Percentiles rank a stretch among this genome's conserved stretches.
phyloP scores from a whole-genome alignment of 92 coral and sea anemone species.

The Zoanthus sansibaricus region DNA sequence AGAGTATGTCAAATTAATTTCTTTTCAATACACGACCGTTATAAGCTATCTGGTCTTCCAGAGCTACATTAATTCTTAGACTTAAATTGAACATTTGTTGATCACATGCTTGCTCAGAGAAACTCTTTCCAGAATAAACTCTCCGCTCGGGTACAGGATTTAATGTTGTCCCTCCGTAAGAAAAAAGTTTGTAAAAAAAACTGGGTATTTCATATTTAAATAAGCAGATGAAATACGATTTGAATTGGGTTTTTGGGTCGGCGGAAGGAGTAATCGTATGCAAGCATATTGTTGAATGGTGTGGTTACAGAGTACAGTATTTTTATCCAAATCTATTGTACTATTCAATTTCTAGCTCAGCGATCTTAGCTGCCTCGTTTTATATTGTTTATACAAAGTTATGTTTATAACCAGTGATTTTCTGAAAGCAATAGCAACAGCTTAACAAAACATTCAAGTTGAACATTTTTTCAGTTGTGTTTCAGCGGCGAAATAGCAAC shows the following conservation, averaged over 20 bases:
- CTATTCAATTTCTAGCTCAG: neutral
- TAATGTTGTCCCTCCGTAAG: neutral
- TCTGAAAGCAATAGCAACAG: neutral
- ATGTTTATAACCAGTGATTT: conserved; percentile 24
- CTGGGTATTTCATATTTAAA: neutral
- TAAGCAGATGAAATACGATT: neutral
- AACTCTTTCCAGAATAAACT: neutral
- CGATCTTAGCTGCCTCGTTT: conserved; percentile 1
- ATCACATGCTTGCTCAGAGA: neutral
- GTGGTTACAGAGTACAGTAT: neutral
- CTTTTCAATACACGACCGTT: conserved; percentile 2
- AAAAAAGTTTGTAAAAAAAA: neutral
- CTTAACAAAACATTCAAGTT: neutral
- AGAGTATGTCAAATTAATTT: neutral
- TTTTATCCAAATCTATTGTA: neutral
- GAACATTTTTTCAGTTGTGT: too few species aligned
- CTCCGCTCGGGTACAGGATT: neutral
- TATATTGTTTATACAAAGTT: conserved; percentile 5
- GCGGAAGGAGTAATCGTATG: neutral
- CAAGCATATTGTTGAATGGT: neutral
- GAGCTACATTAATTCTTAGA: neutral
- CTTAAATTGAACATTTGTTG: neutral
- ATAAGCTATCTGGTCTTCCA: conserved; percentile 33
- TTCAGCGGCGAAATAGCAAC: neutral
- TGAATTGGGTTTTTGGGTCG: neutral